Evolutionary conservation across 2,797 vertebrate genomes (phyloP).

Genomic region (Alosa sapidissima): DNA sequence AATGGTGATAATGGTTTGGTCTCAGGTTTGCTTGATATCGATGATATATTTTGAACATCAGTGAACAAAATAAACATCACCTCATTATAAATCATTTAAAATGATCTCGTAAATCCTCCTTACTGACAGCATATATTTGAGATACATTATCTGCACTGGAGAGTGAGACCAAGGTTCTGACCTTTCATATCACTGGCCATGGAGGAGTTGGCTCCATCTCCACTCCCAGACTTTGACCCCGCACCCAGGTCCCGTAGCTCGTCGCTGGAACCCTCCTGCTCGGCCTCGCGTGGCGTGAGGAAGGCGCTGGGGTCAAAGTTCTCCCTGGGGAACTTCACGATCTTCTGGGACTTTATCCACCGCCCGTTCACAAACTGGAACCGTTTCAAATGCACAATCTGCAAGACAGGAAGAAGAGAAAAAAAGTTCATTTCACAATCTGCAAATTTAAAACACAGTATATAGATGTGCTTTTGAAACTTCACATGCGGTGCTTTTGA

Average conservation of each 20-base stretch:
- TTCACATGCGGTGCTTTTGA: too few species aligned
- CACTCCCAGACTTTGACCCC: conserved; percentile 69
- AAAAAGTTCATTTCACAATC: neutral
- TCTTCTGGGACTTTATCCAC: conserved; percentile 99
- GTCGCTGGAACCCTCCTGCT: conserved; percentile 55
- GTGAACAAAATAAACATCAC: too few species aligned
- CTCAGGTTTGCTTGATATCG: neutral
- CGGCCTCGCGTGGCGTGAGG: conserved; percentile 87
- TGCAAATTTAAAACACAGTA: neutral
- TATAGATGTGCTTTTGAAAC: neutral
- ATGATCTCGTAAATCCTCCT: neutral
- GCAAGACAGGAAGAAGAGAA: conserved; percentile 10
- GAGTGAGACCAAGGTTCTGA: neutral
- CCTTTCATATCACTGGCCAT: neutral
- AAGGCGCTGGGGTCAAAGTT: conserved; percentile 95
- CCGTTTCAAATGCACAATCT: conserved; percentile 98
- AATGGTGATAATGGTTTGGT: neutral
- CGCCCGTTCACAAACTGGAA: conserved; percentile 98
- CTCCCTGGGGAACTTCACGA: conserved; percentile 94
- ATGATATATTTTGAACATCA: too few species aligned
- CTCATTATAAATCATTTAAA: neutral
- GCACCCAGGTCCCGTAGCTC: neutral
- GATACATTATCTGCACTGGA: neutral
- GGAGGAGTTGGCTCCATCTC: conserved; percentile 57
- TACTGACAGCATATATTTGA: neutral